These are phyloP conservation scores for Melospiza melodia DNA, from an alignment of 2,113 vertebrate species.

Conservation along the genomic window DNA sequence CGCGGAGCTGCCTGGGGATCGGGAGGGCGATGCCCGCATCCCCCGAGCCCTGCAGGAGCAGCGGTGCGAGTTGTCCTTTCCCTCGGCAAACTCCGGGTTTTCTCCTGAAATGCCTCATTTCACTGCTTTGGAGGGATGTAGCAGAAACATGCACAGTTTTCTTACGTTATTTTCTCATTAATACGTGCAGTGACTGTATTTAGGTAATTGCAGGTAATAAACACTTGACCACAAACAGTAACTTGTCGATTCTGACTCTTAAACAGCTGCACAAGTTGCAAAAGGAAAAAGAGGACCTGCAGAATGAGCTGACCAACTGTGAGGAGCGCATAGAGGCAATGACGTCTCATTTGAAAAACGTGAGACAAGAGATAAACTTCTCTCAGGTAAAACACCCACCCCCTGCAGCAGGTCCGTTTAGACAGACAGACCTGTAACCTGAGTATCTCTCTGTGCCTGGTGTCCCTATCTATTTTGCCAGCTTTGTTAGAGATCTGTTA, in stretches of 20 bases:
- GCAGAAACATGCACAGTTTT: background rate
- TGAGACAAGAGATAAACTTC: constrained; percentile 82
- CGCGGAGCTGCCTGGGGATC: background rate
- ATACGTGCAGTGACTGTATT: background rate
- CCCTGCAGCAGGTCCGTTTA: rapidly evolving
- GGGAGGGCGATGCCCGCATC: too few relatives aligned
- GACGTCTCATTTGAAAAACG: constrained; percentile 77
- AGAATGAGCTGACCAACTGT: constrained; percentile 71
- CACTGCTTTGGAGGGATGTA: rapidly evolving
- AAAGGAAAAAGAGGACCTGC: constrained; percentile 71
- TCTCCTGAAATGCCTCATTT: background rate
- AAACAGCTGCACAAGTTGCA: constrained; percentile 78
- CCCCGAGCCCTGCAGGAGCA: background rate
- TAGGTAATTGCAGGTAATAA: background rate
- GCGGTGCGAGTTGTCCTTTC: background rate
- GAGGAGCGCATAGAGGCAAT: constrained; percentile 77
- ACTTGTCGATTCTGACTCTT: background rate
- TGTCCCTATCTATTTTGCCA: rapidly evolving
- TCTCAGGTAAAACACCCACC: constrained; percentile 74
- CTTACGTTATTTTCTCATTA: rapidly evolving
- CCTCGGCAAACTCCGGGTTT: rapidly evolving
- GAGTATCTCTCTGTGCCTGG: too few relatives aligned
- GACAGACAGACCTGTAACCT: background rate
- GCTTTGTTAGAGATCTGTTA: background rate
- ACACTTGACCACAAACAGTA: rapidly evolving